Base-by-base conservation (phyloP, 2,113 vertebrate genomes). In the Hippocampus guttulatus region DNA sequence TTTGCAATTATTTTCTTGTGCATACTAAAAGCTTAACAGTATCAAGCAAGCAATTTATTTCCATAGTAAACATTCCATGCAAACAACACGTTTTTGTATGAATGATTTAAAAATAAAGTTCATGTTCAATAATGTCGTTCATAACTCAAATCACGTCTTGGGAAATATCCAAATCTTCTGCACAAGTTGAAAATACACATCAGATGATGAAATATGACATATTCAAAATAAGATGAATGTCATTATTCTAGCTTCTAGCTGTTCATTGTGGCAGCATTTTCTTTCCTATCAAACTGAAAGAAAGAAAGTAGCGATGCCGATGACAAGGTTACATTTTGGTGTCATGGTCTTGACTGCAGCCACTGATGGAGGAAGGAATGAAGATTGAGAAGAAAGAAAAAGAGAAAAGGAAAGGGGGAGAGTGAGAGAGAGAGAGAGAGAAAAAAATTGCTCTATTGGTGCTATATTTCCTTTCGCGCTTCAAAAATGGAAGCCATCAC, bases 281-380 rank as follows among this genome's bases (percentile, higher is more conserved):
- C 20, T 64, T 85, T 73, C 81, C 47, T 74, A 73, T 82, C 79
- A 77, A 75, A 75, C 73, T 80, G 71, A 81, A 88, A 80, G 65
- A n/a, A 69, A 69, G 71, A 71, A 63, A 70, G 72, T 73, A 47
- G 70, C 61, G 78, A 82, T 25, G 23, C 63, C 71, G 71, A 18
- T 73, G 79, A 85, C 87, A 86, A 82, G 81, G 78, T 85, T 85
- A 81, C 66, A 38, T 7, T 38, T 38, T 38, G 33, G 33, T 38
- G 33, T 38, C 33, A 55, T 65, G 82, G 81, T 85, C 80, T 89
- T 88, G 85, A 83, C 78, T 78, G 75, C 76, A 70, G 68, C 18
- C 41, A 73, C 68, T 64, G 60, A 75, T 1, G 33, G 41, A 38
- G 65, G 52, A 65, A 38, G 73, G 62, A 73, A 14, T 5, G 6